phyloP scores from a whole-genome alignment of 2,888 invertebrate species.

The Coelopa pilipes region DNA sequence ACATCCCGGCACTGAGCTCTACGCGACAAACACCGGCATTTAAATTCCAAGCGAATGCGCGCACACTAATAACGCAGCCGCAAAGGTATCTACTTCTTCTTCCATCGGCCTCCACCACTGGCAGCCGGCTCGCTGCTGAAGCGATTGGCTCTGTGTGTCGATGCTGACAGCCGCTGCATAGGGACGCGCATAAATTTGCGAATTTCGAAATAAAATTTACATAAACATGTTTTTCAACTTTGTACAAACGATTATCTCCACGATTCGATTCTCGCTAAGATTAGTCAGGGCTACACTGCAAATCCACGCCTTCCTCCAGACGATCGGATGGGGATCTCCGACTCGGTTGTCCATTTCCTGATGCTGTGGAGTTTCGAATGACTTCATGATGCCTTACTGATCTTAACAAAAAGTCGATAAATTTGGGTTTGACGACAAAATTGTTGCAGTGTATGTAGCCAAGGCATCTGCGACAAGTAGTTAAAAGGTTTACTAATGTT shows the following conservation, averaged over 20 bases:
- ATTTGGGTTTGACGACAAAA: too few species aligned
- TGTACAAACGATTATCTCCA: slow-evolving; percentile 50
- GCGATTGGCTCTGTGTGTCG: not conserved
- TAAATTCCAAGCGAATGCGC: slow-evolving; percentile 15
- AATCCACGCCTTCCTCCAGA: not conserved
- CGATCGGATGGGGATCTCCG: too few species aligned
- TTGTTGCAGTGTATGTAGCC: too few species aligned
- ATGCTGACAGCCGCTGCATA: not conserved
- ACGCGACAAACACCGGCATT: slow-evolving; percentile 19
- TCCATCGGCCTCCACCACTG: not conserved
- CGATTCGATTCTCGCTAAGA: slow-evolving; percentile 45
- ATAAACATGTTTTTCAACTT: slow-evolving; percentile 53
- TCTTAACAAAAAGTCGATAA: too few species aligned
- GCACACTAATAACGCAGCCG: slow-evolving; percentile 2
- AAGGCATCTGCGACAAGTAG: slow-evolving; percentile 8
- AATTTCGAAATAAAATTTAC: slow-evolving; percentile 50
- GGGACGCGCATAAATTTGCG: slow-evolving; percentile 46
- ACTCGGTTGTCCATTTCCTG: too few species aligned
- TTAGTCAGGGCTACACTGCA: slow-evolving; percentile 15
- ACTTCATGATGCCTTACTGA: too few species aligned
- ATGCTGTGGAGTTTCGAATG: too few species aligned
- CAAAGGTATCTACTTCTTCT: not conserved
- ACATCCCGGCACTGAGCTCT: slow-evolving; percentile 20
- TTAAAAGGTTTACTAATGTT: slow-evolving; percentile 14
- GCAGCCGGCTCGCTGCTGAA: not conserved